A percentile compares a stretch with the other conserved stretches of the same genome.
Conservation (phyloP, 1,140 invertebrate species). For the Lepeophtheirus salmonis region DNA sequence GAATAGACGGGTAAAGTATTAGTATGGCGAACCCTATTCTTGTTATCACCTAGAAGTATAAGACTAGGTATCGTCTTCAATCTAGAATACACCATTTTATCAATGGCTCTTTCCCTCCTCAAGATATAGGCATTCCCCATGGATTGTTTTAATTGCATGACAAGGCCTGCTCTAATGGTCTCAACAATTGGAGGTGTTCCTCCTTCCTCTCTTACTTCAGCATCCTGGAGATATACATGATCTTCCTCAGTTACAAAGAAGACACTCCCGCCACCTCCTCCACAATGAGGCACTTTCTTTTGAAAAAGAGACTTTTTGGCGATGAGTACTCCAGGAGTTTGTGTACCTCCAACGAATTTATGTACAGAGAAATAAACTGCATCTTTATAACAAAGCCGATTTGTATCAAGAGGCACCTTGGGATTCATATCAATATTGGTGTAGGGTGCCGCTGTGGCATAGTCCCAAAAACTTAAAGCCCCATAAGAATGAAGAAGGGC, state of each 20-base stretch:
- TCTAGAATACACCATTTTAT: not conserved
- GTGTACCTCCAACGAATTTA: slow-evolving; percentile 73
- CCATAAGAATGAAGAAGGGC: slow-evolving; percentile 57
- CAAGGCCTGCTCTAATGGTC: slow-evolving; percentile 60
- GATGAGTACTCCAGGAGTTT: slow-evolving; percentile 53
- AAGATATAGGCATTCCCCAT: slow-evolving; percentile 51
- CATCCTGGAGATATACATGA: slow-evolving; percentile 36
- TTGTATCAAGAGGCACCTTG: slow-evolving; percentile 37
- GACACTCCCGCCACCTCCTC: slow-evolving; percentile 40
- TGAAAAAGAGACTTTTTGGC: slow-evolving; percentile 41
- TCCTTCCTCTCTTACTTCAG: slow-evolving; percentile 55
- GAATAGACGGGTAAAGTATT: slow-evolving; percentile 49
- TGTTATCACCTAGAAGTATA: not conserved
- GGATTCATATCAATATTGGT: slow-evolving; percentile 71
- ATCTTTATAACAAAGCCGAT: slow-evolving; percentile 57
- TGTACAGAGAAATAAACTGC: slow-evolving; percentile 75
- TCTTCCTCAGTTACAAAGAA: slow-evolving; percentile 37
- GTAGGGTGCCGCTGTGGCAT: slow-evolving; percentile 62
- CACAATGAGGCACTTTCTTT: slow-evolving; percentile 32
- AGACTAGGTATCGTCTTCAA: not conserved
- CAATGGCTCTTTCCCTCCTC: slow-evolving; percentile 40
- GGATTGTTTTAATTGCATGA: slow-evolving; percentile 63
- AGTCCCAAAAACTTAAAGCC: slow-evolving; percentile 73
- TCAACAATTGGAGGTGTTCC: slow-evolving; percentile 64
- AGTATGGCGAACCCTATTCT: not conserved